phyloP scores from a whole-genome alignment of 2,888 invertebrate genomes.

The Temnothorax unifasciatus region DNA sequence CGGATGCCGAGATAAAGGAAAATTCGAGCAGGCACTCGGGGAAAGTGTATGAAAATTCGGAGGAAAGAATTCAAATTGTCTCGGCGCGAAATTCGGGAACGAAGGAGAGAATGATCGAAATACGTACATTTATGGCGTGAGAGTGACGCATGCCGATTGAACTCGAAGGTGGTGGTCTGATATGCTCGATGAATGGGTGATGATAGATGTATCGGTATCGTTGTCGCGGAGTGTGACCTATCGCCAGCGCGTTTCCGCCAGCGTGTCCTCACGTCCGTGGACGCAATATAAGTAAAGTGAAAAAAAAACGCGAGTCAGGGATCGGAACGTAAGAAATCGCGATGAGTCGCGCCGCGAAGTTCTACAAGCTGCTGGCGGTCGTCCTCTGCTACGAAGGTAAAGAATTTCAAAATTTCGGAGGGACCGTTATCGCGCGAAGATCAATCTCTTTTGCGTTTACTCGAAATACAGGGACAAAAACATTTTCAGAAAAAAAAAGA shows the following conservation, averaged over 20 bases:
- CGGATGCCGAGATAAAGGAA: slow-evolving; percentile 6
- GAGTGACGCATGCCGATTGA: slow-evolving; percentile 62
- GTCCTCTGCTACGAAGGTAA: slow-evolving; percentile 71
- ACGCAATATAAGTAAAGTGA: slow-evolving; percentile 28
- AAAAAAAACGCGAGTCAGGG: neutral
- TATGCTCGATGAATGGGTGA: slow-evolving; percentile 79
- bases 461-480: neutral
- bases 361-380: slow-evolving; percentile 60
- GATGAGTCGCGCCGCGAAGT: slow-evolving; percentile 43
- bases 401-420: neutral
- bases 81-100: neutral
- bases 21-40: neutral
- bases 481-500: neutral
- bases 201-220: slow-evolving; percentile 79
- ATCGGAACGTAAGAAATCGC: slow-evolving; percentile 48
- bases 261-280: slow-evolving; percentile 13
- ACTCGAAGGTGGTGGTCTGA: slow-evolving; percentile 71
- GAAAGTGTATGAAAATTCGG: neutral
- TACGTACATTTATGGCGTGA: slow-evolving; percentile 43
- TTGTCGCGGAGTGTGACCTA: slow-evolving; percentile 50
- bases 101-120: slow-evolving; percentile 10
- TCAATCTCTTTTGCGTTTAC: neutral
- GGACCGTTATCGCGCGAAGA: neutral
- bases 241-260: slow-evolving; percentile 27
- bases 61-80: neutral